These are phyloP conservation scores for Neoascia interrupta DNA, from an alignment of 2,888 invertebrate genomes.

Conservation along the genomic window DNA sequence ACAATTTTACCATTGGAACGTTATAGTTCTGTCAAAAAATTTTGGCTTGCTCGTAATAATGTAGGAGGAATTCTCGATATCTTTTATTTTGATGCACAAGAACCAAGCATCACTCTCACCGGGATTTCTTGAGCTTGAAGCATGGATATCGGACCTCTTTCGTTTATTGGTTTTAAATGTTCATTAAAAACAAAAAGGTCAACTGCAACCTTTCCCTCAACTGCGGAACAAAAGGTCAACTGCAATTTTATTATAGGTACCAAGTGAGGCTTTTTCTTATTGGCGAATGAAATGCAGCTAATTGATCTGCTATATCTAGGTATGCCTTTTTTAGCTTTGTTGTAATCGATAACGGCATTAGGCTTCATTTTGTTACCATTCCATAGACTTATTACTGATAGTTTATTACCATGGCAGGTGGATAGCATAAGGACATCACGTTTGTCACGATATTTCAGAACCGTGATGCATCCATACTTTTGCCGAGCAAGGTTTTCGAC, in stretches of 20 bases:
- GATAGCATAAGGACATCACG: not conserved
- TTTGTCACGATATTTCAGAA: not conserved
- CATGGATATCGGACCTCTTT: too few relatives aligned
- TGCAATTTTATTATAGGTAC: not conserved
- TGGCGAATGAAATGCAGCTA: not conserved
- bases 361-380: not conserved
- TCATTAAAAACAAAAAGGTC: too few relatives aligned
- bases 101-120: not conserved
- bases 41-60: not conserved
- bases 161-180: too few relatives aligned
- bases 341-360: not conserved
- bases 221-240: not conserved
- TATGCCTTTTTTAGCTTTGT: not conserved
- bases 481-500: not conserved
- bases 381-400: not conserved
- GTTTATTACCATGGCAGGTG: not conserved
- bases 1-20: not conserved
- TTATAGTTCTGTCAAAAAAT: not conserved
- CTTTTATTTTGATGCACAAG: too few relatives aligned
- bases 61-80: not conserved
- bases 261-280: not conserved
- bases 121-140: not conserved
- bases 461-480: not conserved
- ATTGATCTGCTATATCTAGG: not conserved
- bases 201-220: not conserved